These are phyloP conservation scores for Melolontha melolontha DNA, from an alignment of 2,888 invertebrate species.

Conservation along the genomic window DNA sequence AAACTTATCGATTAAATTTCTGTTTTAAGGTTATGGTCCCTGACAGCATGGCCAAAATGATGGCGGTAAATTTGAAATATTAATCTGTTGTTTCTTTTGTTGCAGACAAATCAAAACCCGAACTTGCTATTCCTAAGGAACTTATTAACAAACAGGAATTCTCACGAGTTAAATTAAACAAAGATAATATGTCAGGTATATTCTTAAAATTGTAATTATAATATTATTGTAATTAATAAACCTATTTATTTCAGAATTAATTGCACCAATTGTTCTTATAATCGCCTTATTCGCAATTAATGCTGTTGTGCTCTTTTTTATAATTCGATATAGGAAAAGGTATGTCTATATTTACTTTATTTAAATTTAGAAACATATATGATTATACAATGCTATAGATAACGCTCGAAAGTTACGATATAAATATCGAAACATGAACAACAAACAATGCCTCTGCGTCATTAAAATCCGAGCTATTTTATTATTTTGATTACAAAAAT, in stretches of 20 bases:
- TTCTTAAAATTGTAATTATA: not conserved
- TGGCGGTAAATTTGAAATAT: not conserved
- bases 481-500: too few species aligned
- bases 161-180: conserved; percentile 7
- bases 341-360: conserved; percentile 4
- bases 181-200: conserved; percentile 27
- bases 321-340: conserved; percentile 65
- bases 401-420: not conserved
- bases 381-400: too few species aligned
- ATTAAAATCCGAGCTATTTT: too few species aligned
- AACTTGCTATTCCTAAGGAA: not conserved
- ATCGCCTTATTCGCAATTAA: conserved; percentile 79
- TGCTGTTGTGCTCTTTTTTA: conserved; percentile 79
- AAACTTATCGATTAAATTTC: not conserved
- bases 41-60: too few species aligned
- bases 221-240: not conserved
- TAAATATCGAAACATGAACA: too few species aligned
- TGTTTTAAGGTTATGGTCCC: conserved; percentile 1
- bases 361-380: too few species aligned
- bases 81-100: conserved; percentile 1
- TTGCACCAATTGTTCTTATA: conserved; percentile 79
- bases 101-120: conserved; percentile 21
- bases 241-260: conserved; percentile 71
- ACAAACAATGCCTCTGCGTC: too few species aligned
- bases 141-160: conserved; percentile 7